Evolutionary conservation across 2,797 vertebrate genomes (phyloP).

Genomic region (Cynodonichthys magdalenae): DNA sequence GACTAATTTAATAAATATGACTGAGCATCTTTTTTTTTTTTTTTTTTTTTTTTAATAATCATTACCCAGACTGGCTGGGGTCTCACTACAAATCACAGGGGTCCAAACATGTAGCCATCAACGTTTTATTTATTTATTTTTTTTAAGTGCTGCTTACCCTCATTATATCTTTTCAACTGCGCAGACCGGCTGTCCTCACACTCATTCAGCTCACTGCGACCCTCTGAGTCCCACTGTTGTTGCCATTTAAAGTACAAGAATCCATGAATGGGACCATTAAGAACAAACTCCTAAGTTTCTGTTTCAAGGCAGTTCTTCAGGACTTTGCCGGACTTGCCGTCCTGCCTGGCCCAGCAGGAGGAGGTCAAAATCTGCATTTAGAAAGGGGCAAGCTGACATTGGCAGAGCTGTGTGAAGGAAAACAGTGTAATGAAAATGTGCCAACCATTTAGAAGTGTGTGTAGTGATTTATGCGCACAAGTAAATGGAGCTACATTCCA

Average conservation of each 20-base stretch:
- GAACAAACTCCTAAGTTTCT: conserved; percentile 30
- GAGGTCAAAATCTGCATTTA: conserved; percentile 47
- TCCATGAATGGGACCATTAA: conserved; percentile 69
- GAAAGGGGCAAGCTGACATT: conserved; percentile 36
- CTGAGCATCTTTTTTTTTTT: conserved; percentile 3
- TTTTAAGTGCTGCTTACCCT: conserved; percentile 34
- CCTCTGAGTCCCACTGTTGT: conserved; percentile 46
- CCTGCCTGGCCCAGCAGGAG: conserved; percentile 48
- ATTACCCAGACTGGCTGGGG: conserved; percentile 6
- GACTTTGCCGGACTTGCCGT: conserved; percentile 25
- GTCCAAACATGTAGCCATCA: conserved; percentile 38
- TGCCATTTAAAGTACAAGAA: conserved; percentile 49
- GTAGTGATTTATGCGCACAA: conserved; percentile 15
- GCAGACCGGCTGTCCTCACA: conserved; percentile 25
- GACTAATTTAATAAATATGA: conserved; percentile 41
- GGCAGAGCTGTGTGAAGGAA: conserved; percentile 40
- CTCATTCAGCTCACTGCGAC: conserved; percentile 38
- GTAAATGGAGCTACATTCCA: conserved; percentile 7
- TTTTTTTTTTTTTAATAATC: not conserved
- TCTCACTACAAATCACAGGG: conserved; percentile 19
- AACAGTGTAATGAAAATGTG: conserved; percentile 36
- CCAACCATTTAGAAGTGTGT: conserved; percentile 39
- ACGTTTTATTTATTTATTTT: conserved; percentile 29
- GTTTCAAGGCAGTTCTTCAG: conserved; percentile 33
- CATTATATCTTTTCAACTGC: conserved; percentile 47